Evolutionary conservation across 2,797 vertebrate species (phyloP).

Genomic region (Cottoperca gobio): DNA sequence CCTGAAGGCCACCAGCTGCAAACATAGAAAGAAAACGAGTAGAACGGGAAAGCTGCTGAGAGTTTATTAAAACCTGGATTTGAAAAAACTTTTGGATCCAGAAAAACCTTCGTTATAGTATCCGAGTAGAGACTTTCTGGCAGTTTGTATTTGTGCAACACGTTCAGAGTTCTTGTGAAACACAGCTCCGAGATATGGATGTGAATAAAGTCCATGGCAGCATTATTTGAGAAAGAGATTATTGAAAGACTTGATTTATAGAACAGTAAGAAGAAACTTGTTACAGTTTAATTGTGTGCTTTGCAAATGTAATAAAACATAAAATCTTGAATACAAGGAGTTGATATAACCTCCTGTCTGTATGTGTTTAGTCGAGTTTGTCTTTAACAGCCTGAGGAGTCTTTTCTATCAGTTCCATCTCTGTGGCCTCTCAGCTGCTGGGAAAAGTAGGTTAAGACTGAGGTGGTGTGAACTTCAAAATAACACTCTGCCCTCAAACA

Average conservation of each 20-base stretch:
- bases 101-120: neutral
- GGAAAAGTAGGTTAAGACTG: conserved; percentile 6
- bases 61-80: neutral
- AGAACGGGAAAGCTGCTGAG: conserved; percentile 3
- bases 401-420: conserved; percentile 11
- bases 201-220: neutral
- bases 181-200: neutral
- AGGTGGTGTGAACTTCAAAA: conserved; percentile 28
- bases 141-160: neutral
- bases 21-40: conserved; percentile 14
- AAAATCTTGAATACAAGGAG: conserved; percentile 2
- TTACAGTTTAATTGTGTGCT: neutral
- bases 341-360: neutral
- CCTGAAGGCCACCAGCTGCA: conserved; percentile 43
- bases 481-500: conserved; percentile 19
- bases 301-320: neutral
- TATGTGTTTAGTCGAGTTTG: conserved; percentile 8
- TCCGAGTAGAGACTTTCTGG: neutral
- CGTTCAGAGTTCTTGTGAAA: neutral
- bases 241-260: neutral
- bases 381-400: conserved; percentile 16
- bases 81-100: neutral
- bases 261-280: neutral
- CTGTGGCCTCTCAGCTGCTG: conserved; percentile 25
- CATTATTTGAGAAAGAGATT: neutral